Evolutionary conservation across 1,140 invertebrate species (phyloP), one percentile per base, ranked within the genome.

Genomic region (Steinernema khuongi): DNA sequence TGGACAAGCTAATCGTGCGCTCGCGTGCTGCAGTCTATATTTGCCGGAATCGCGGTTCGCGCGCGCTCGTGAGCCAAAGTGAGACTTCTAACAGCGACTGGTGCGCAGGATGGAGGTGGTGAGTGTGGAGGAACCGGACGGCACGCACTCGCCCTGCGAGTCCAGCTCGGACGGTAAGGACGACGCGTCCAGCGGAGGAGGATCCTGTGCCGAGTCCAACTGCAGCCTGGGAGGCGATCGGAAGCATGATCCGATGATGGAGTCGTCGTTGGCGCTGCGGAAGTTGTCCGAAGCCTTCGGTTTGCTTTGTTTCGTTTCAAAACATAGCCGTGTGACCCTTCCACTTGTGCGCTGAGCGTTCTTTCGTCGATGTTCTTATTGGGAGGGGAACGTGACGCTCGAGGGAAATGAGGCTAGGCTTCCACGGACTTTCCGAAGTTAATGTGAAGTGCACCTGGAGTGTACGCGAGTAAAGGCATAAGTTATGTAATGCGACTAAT

Each of bases 201-300:
- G n/a, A n/a, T n/a, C n/a, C n/a, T n/a, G n/a, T n/a, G n/a, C n/a
- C n/a, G n/a, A n/a, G 14, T 60, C 50, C 14, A 4, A 60, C 50
- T 60, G 14, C 7, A 26, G 7, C 7, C 50, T 60, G 4, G 50
- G 50, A 11, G 11, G 11, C 50, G 50, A 60, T 60, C 50, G 50
- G 50, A 60, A 14, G 19, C 50, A 60, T 14, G 75, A 77, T 74
- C 75, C 75, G 0, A 66, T 77, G 33, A 70, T 74, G 26, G 75
- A 77, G 32, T 77, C 75, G 28, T 70, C 68, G 43, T 66, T 77
- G 17, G 75, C 75, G 4, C 72, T 77, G 28, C 67, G 75, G 29
- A 77, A 77, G 31, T 68, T 77, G 14, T 73, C 70, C n/a, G 75
- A 77, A 69, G 75, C 72, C 2, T 77, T 77, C 32, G 75, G 75